A percentile compares a stretch with the other conserved stretches of the same genome.
phyloP scores from a whole-genome alignment of 2,888 invertebrate species.

The Digitonthophagus gazella region DNA sequence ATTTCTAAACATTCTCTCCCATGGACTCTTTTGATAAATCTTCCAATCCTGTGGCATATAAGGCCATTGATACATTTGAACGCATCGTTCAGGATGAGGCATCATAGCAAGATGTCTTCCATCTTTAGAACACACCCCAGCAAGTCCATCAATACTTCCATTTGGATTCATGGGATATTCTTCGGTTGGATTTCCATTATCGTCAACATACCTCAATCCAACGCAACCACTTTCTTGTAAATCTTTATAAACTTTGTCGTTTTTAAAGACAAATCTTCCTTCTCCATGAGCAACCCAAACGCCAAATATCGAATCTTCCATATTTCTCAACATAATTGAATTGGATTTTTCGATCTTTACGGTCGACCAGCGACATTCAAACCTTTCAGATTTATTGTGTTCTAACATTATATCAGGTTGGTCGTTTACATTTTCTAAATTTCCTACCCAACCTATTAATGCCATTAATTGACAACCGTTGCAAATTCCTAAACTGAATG shows the following conservation, averaged over 20 bases:
- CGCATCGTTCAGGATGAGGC: constrained; percentile 97
- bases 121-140: constrained; percentile 84
- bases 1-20: constrained; percentile 90
- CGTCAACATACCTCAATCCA: constrained; percentile 79
- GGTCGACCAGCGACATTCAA: constrained; percentile 64
- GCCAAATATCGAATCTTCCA: constrained; percentile 86
- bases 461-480: constrained; percentile 98
- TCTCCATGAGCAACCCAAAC: constrained; percentile 97
- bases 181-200: constrained; percentile 70
- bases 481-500: constrained; percentile 96
- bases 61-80: constrained; percentile 89
- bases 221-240: constrained; percentile 63
- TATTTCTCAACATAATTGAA: constrained; percentile 85
- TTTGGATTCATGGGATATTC: constrained; percentile 94
- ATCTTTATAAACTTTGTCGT: constrained; percentile 51
- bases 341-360: constrained; percentile 62
- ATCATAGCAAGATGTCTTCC: constrained; percentile 96
- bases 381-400: constrained; percentile 87
- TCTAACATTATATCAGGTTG: constrained; percentile 68
- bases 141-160: constrained; percentile 81
- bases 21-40: constrained; percentile 70
- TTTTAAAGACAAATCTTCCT: constrained; percentile 70
- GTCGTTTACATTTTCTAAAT: constrained; percentile 42
- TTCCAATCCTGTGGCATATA: constrained; percentile 58
- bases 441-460: constrained; percentile 85